Base-by-base conservation (phyloP, 64 coral and sea anemone species). In the Montipora sp. region DNA sequence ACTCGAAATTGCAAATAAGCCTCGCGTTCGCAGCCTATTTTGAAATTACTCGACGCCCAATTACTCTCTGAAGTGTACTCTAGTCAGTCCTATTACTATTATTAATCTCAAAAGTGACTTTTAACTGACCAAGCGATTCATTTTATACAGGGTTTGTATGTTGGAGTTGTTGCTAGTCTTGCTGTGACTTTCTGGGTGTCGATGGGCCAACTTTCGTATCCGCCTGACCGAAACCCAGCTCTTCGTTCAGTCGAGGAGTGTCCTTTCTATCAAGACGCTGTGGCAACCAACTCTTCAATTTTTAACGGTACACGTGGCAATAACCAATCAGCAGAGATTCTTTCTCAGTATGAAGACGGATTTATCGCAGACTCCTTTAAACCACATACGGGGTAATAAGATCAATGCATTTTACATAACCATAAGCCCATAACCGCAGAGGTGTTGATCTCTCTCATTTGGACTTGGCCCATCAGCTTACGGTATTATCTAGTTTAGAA, bases 181-280 rank as follows among this genome's bases (percentile, higher is more conserved):
- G 67, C 73, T 19, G 60, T 96, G 3, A 87, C 78, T 2, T 18
- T 69, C 0, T 96, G 95, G 95, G 92, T 96, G 5, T 91, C 94
- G 63, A 19, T 91, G 21, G 95, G 95, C 3, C 87, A 92, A 3
- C 24, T 91, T 3, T 51, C 91, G n/a, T 81, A 88, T 44, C 91
- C 91, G 1, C 95, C 95, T n/a, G 90, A 96, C 68, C 94, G 81
- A 18, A 76, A 96, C 73, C 95, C 95, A 14, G 95, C 83, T 4
- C 27, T 66, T 18, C 61, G 77, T 15, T 96, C 95, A 11, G 67
- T 80, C 22, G 48, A 59, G 16, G 92, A 80, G n/a, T 96, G 95
- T 49, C 59, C 83, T 5, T 74, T 85, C 49, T 96, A 91, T 18
- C 90, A 91, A 19, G 53, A 93, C 48, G 93, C 92, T 3, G 11